Percentiles rank a stretch among this genome's conserved stretches.
Evolutionary conservation across 2,113 vertebrate species (phyloP).

Genomic region (Isurus oxyrinchus): DNA sequence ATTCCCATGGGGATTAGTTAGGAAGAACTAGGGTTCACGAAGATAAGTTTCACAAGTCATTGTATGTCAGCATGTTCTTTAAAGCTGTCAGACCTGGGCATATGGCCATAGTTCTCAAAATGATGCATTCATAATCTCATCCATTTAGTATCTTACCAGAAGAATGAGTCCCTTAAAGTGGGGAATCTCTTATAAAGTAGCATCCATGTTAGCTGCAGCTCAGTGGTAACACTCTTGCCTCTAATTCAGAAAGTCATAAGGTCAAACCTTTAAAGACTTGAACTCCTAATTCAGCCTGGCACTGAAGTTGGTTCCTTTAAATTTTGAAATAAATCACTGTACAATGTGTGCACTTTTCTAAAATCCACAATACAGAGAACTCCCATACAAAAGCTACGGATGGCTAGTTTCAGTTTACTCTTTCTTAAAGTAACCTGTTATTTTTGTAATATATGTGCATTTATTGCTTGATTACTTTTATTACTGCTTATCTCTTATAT

Average conservation of each 20-base stretch:
- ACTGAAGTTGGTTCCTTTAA: not conserved
- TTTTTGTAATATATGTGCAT: not conserved
- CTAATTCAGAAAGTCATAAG: not conserved
- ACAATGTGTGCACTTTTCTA: not conserved
- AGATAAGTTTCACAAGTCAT: not conserved
- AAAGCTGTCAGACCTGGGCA: too few relatives aligned
- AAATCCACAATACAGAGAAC: not conserved
- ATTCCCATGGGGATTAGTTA: not conserved
- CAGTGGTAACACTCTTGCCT: not conserved
- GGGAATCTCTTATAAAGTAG: too few relatives aligned
- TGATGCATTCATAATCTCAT: too few relatives aligned
- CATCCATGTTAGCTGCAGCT: not conserved
- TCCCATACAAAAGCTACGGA: not conserved
- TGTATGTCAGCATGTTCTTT: not conserved
- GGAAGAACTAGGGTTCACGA: not conserved
- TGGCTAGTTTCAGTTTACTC: not conserved
- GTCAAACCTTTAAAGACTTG: not conserved
- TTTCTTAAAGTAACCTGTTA: not conserved
- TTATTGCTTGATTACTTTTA: conserved; percentile 8
- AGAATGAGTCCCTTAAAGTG: too few relatives aligned
- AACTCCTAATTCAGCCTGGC: not conserved
- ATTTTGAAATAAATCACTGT: not conserved
- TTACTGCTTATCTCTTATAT: not conserved
- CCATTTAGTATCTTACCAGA: too few relatives aligned
- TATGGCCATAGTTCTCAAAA: too few relatives aligned